Percentiles rank a stretch among this genome's conserved stretches.
phyloP scores from a whole-genome alignment of 2,113 vertebrate genomes.

The Rhagologus leucostigma region DNA sequence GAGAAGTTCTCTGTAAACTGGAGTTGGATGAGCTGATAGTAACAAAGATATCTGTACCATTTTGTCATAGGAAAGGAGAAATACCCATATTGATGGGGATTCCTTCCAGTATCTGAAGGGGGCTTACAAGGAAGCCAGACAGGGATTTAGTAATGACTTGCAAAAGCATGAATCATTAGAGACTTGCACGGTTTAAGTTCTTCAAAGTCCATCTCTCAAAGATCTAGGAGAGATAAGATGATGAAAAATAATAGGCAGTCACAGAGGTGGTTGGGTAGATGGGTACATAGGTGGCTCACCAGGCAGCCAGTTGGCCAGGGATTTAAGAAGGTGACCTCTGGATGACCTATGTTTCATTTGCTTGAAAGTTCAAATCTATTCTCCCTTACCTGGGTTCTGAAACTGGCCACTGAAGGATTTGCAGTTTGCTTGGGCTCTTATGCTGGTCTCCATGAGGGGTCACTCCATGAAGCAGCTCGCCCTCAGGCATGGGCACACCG shows the following conservation, averaged over 20 bases:
- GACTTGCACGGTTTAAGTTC: background rate
- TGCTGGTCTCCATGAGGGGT: background rate
- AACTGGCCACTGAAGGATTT: background rate
- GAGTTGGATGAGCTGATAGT: background rate
- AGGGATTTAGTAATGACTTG: background rate
- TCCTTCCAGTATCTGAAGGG: background rate
- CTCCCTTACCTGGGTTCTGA: background rate
- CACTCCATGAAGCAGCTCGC: background rate
- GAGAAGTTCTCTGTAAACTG: background rate
- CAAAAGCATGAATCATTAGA: background rate
- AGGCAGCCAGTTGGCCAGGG: background rate
- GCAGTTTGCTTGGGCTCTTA: background rate
- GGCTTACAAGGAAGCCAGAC: background rate
- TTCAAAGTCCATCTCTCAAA: background rate
- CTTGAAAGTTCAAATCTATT: background rate
- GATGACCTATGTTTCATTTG: background rate
- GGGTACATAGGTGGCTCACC: background rate
- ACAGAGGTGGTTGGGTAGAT: background rate
- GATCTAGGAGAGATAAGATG: background rate
- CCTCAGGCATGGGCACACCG: accelerated
- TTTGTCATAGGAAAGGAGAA: background rate
- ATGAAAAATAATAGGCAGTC: background rate
- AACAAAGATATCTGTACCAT: background rate
- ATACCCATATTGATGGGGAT: background rate
- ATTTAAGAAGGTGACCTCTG: background rate